These are phyloP conservation scores for Drosophila carrolli DNA, from an alignment of 1,140 invertebrate genomes.

Conservation along the genomic window DNA sequence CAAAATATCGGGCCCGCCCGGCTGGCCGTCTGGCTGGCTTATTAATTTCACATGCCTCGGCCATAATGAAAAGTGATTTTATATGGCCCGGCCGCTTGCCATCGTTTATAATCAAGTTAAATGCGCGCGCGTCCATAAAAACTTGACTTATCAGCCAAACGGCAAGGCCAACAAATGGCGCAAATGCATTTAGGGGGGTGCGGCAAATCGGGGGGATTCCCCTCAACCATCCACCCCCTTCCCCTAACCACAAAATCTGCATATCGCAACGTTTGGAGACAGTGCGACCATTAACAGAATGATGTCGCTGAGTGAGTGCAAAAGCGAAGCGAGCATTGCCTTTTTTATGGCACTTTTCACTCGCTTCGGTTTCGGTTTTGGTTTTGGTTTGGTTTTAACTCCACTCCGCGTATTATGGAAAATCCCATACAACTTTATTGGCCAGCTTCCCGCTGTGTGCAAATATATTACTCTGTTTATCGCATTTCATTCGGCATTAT, in stretches of 20 bases:
- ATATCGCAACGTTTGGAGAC: conserved; percentile 48
- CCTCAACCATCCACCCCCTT: background rate
- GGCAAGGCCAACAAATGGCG: conserved; percentile 63
- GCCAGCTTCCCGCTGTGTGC: conserved; percentile 67
- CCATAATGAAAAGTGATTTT: conserved; percentile 79
- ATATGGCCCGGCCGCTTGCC: conserved; percentile 73
- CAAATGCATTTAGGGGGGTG: conserved; percentile 57
- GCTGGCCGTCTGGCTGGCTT: conserved; percentile 22
- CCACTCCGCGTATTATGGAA: conserved; percentile 29
- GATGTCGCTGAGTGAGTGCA: conserved; percentile 71
- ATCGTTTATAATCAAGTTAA: conserved; percentile 83
- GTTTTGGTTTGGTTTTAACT: conserved; percentile 26
- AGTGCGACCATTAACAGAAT: conserved; percentile 79
- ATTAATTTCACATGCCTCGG: conserved; percentile 77
- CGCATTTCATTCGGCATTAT: conserved; percentile 73
- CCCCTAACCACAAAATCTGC: conserved; percentile 10
- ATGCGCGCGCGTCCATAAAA: conserved; percentile 74
- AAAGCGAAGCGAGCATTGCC: conserved; percentile 55
- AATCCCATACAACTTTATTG: conserved; percentile 73
- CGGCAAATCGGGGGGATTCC: background rate
- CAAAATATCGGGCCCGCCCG: conserved; percentile 21
- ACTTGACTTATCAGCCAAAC: conserved; percentile 68
- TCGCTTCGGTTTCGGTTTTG: conserved; percentile 38
- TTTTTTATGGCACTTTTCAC: conserved; percentile 80
- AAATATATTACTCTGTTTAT: conserved; percentile 77